These are phyloP conservation scores for Vidua chalybeata DNA, from an alignment of 2,113 vertebrate species.

Conservation along the genomic window DNA sequence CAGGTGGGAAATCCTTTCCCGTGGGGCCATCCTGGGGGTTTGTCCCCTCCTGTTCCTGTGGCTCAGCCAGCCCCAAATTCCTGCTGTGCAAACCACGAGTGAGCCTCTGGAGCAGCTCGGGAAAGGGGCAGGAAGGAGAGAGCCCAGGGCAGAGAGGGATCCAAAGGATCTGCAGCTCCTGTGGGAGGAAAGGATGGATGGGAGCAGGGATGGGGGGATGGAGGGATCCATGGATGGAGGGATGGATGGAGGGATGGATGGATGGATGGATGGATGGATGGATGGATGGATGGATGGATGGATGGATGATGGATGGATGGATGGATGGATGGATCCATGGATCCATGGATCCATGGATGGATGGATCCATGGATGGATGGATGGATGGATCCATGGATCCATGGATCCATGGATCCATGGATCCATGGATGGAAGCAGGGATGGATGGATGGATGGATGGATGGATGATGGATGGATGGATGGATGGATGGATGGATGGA, in stretches of 20 bases:
- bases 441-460: background rate
- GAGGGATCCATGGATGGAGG: background rate
- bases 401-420: background rate
- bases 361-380: background rate
- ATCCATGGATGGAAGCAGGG: background rate
- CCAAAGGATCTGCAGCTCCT: too few relatives aligned
- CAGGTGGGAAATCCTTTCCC: background rate
- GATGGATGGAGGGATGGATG: background rate
- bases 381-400: background rate
- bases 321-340: background rate
- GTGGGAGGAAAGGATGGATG: background rate
- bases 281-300: background rate
- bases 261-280: background rate
- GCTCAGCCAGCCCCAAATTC: background rate
- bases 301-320: background rate
- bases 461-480: background rate
- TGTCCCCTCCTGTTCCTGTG: rapidly evolving
- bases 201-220: background rate
- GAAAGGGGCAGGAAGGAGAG: background rate
- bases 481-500: background rate
- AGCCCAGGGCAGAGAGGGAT: background rate
- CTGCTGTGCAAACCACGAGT: background rate
- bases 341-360: background rate
- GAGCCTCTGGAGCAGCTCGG: background rate
- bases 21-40: rapidly evolving